Percentiles rank a stretch among this genome's conserved stretches.
phyloP scores from a whole-genome alignment of 2,113 vertebrate genomes.

The Chaetops frenatus region DNA sequence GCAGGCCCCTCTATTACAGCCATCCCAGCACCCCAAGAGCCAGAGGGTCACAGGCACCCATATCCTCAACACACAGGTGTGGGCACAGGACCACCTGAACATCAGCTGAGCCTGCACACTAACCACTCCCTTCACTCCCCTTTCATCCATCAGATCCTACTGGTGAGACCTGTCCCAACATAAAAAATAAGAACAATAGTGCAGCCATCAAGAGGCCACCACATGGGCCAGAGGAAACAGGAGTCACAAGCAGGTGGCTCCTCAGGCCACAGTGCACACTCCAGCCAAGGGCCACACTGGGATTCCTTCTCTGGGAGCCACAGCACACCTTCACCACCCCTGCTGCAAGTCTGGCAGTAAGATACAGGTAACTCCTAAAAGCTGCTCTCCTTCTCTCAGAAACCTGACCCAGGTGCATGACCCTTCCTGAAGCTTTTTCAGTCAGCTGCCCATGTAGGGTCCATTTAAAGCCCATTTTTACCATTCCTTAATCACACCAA shows the following conservation, averaged over 20 bases:
- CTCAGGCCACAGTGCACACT: not conserved
- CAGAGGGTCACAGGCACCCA: not conserved
- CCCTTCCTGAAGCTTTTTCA: not conserved
- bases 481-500: not conserved
- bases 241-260: not conserved
- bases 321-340: rapidly evolving
- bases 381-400: not conserved
- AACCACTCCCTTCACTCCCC: not conserved
- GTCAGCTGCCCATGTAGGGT: not conserved
- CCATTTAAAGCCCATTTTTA: not conserved
- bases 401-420: not conserved
- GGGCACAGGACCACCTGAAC: rapidly evolving
- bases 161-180: not conserved
- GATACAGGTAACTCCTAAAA: not conserved
- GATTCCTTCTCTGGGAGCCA: not conserved
- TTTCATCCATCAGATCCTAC: not conserved
- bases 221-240: not conserved
- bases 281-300: rapidly evolving
- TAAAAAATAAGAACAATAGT: not conserved
- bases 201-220: not conserved
- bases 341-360: not conserved
- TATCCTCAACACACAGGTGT: not conserved
- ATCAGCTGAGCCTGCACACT: not conserved
- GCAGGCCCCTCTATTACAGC: not conserved
- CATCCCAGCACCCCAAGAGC: not conserved